These are phyloP conservation scores for Crocidura indochinensis DNA, from an alignment of 2,797 vertebrate species.

Conservation along the genomic window DNA sequence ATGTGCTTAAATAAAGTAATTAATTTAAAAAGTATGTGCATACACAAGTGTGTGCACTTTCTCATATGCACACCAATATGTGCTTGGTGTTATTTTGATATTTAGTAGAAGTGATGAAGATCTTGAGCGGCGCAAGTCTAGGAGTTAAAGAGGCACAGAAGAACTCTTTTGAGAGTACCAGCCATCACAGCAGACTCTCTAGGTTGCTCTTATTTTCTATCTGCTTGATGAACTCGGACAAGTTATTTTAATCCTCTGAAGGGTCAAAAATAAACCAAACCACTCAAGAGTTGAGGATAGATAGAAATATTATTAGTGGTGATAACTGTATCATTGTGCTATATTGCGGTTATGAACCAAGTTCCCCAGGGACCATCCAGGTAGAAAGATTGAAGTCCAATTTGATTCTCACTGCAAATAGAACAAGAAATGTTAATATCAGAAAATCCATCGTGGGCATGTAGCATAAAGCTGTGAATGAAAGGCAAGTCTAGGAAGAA, in stretches of 20 bases:
- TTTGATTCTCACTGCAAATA: conserved; percentile 36
- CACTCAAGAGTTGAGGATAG: background rate
- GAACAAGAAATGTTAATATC: conserved; percentile 40
- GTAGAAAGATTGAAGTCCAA: background rate
- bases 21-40: too few relatives aligned
- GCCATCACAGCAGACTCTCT: background rate
- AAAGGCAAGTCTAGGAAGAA: background rate
- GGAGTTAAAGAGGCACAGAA: conserved; percentile 2
- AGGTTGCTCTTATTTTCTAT: background rate
- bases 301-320: background rate
- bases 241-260: conserved; percentile 62
- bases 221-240: conserved; percentile 35
- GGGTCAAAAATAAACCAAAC: background rate
- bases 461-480: background rate
- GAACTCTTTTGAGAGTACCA: conserved; percentile 13
- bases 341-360: background rate
- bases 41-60: background rate
- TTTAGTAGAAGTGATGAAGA: conserved; percentile 1
- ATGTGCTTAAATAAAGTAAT: too few relatives aligned
- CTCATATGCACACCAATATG: background rate
- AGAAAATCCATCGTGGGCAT: background rate
- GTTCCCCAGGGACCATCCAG: background rate
- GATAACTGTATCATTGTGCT: background rate
- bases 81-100: background rate
- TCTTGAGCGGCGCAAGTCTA: background rate